phyloP scores from a whole-genome alignment of 2,797 vertebrate species.

The Myoxocephalus aenaeus region DNA sequence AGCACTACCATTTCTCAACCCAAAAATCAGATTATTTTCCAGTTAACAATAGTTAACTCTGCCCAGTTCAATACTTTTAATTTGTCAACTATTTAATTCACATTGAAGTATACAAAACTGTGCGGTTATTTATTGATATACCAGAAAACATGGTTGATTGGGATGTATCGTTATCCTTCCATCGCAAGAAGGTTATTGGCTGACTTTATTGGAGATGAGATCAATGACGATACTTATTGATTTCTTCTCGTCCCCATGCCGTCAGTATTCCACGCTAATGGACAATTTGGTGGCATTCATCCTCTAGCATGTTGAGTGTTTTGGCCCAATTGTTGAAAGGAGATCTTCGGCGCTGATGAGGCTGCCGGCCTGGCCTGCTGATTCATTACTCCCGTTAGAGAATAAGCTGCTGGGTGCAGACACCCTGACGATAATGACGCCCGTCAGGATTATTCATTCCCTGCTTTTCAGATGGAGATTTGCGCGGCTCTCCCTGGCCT shows the following conservation, averaged over 20 bases:
- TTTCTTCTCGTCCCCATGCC: not conserved
- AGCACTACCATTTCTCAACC: not conserved
- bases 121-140: not conserved
- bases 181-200: not conserved
- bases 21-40: too few species aligned
- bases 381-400: constrained; percentile 57
- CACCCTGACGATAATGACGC: constrained; percentile 56
- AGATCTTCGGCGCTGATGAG: constrained; percentile 39
- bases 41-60: too few species aligned
- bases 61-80: too few species aligned
- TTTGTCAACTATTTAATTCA: not conserved
- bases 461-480: constrained; percentile 55
- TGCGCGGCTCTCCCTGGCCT: constrained; percentile 25
- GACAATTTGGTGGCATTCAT: constrained; percentile 3
- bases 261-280: not conserved
- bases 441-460: constrained; percentile 65
- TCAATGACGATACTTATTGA: not conserved
- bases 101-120: not conserved
- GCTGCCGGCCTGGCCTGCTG: constrained; percentile 39
- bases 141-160: not conserved
- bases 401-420: constrained; percentile 57
- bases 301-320: constrained; percentile 1
- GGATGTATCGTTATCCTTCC: not conserved
- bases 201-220: constrained; percentile 3
- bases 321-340: constrained; percentile 31